Conservation (phyloP, 1,140 invertebrate genomes). For the Philopotamus ludificatus region DNA sequence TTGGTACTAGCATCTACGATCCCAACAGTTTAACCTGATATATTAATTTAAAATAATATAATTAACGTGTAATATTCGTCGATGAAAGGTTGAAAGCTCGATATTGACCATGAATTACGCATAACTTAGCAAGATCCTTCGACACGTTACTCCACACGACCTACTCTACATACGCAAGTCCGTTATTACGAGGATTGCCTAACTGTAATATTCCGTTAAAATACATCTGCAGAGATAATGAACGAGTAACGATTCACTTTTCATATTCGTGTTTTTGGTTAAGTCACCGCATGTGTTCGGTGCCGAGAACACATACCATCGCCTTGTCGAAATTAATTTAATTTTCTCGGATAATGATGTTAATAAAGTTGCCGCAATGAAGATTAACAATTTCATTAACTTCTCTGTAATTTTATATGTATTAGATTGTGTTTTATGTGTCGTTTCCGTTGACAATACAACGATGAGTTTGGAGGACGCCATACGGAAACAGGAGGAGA, state of each 20-base stretch:
- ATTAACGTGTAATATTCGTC: no score
- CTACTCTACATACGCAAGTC: not conserved
- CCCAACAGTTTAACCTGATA: no score
- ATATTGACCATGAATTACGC: no score
- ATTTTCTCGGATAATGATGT: not conserved
- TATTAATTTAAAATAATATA: no score
- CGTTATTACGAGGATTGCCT: constrained; percentile 4
- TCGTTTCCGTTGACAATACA: not conserved
- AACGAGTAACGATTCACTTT: constrained; percentile 14
- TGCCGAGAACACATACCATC: not conserved
- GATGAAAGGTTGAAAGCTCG: no score
- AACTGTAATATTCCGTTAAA: constrained; percentile 16
- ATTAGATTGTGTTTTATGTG: not conserved
- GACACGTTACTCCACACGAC: no score
- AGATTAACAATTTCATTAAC: not conserved
- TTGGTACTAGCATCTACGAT: no score
- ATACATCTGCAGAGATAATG: constrained; percentile 2
- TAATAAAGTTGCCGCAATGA: not conserved
- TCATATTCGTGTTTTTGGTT: not conserved
- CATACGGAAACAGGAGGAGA: constrained; percentile 42
- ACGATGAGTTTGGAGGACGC: constrained; percentile 23
- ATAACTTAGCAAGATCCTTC: no score
- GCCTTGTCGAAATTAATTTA: not conserved
- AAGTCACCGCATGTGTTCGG: not conserved
- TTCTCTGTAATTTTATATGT: not conserved